phyloP scores from a whole-genome alignment of 1,140 invertebrate genomes.

The Anoplolepis gracilipes region DNA sequence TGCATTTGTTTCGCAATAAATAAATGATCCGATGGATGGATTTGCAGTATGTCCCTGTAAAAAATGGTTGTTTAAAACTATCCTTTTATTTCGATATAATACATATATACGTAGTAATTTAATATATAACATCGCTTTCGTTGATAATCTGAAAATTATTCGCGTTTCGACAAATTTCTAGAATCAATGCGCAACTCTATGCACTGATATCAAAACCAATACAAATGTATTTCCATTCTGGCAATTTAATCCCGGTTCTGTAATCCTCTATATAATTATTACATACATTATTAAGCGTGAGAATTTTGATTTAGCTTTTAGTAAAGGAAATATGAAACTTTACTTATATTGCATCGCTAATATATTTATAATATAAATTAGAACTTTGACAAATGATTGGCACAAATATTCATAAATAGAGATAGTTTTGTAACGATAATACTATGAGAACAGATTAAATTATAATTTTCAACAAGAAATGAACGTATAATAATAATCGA shows the following conservation, averaged over 20 bases:
- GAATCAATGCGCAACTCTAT: slow-evolving; percentile 5
- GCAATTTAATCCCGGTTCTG: neutral
- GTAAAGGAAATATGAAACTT: neutral
- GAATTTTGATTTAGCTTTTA: neutral
- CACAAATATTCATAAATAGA: neutral
- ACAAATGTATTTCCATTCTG: neutral
- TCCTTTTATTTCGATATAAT: slow-evolving; percentile 15
- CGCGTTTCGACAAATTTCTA: slow-evolving; percentile 15
- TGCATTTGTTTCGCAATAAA: neutral
- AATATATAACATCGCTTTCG: neutral
- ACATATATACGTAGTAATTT: slow-evolving; percentile 10
- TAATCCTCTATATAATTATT: neutral
- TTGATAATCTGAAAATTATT: neutral
- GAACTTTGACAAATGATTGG: neutral
- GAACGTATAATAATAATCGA: neutral
- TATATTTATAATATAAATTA: neutral
- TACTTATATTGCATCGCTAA: no score
- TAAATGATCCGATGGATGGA: neutral
- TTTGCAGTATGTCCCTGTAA: slow-evolving; percentile 6
- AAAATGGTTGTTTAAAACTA: slow-evolving; percentile 20
- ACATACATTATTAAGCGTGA: neutral
- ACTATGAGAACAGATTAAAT: neutral
- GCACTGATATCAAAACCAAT: neutral
- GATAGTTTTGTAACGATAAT: neutral
- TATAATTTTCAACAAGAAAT: neutral